Evolutionary conservation across 2,888 invertebrate genomes (phyloP).

Genomic region (Diplazon laetatorius): DNA sequence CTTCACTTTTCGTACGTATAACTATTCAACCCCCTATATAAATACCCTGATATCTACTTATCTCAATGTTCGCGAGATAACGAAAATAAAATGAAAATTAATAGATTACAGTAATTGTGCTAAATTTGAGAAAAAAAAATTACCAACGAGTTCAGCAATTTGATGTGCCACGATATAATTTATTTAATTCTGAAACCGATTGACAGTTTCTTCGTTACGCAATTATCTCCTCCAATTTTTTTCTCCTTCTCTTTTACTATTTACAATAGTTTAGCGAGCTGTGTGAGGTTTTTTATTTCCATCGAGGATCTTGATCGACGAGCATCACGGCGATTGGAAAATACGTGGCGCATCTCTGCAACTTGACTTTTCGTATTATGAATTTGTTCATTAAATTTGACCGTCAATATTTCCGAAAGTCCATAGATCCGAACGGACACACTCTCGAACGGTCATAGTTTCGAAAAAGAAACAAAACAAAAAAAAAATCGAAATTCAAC

Average conservation of each 20-base stretch:
- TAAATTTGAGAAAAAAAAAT: too few relatives aligned
- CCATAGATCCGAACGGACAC: too few relatives aligned
- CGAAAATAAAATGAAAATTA: slow-evolving; percentile 51
- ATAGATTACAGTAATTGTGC: too few relatives aligned
- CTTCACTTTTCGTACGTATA: slow-evolving; percentile 69
- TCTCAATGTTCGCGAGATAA: slow-evolving; percentile 21
- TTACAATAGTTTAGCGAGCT: slow-evolving; percentile 58
- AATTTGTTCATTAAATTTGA: too few relatives aligned
- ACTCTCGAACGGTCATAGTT: too few relatives aligned
- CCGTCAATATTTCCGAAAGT: too few relatives aligned
- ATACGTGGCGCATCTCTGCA: background rate
- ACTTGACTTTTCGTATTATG: background rate
- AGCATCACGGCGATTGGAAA: slow-evolving; percentile 19
- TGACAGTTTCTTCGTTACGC: slow-evolving; percentile 40
- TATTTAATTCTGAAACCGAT: slow-evolving; percentile 58
- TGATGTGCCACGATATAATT: slow-evolving; percentile 55
- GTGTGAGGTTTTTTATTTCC: slow-evolving; percentile 1
- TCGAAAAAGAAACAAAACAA: too few relatives aligned
- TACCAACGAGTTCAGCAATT: slow-evolving; percentile 64
- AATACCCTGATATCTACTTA: slow-evolving; percentile 75
- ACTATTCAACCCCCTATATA: slow-evolving; percentile 74
- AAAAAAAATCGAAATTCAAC: too few relatives aligned
- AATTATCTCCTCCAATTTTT: background rate
- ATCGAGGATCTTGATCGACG: slow-evolving; percentile 22
- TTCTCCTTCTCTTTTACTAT: slow-evolving; percentile 31